These are phyloP conservation scores for Cryptoprocta ferox DNA, from an alignment of 2,797 vertebrate genomes.

Conservation along the genomic window DNA sequence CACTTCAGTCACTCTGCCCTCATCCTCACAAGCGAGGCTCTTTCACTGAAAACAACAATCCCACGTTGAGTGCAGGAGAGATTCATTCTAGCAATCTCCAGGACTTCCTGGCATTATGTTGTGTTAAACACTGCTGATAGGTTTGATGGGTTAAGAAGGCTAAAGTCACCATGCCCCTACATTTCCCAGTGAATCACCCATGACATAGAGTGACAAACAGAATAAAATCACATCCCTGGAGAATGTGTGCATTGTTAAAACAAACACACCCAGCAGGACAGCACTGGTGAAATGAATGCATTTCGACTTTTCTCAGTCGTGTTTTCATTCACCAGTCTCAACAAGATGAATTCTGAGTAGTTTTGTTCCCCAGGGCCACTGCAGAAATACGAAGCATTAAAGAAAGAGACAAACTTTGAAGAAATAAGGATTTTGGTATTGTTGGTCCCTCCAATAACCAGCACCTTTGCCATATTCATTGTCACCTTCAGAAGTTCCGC, in stretches of 20 bases:
- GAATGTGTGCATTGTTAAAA: neutral
- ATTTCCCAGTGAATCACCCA: neutral
- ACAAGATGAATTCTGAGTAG: conserved; percentile 12
- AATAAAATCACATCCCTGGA: neutral
- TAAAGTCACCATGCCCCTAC: neutral
- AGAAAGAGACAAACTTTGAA: conserved; percentile 3
- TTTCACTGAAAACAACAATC: neutral
- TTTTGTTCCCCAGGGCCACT: neutral
- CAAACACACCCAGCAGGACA: neutral
- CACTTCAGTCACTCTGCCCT: neutral
- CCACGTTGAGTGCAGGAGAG: neutral
- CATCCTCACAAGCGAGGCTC: neutral
- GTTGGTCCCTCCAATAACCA: neutral
- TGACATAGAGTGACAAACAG: neutral
- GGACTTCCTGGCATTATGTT: neutral
- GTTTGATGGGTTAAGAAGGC: neutral
- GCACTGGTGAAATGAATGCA: neutral
- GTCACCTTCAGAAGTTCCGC: neutral
- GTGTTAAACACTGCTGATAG: neutral
- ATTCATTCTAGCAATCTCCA: neutral
- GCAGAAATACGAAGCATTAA: conserved; percentile 20
- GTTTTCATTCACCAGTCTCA: neutral
- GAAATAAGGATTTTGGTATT: neutral
- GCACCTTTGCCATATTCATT: neutral
- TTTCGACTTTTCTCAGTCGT: neutral